Conservation (phyloP, 2,888 invertebrate species). For the Falcaria lacertinaria region DNA sequence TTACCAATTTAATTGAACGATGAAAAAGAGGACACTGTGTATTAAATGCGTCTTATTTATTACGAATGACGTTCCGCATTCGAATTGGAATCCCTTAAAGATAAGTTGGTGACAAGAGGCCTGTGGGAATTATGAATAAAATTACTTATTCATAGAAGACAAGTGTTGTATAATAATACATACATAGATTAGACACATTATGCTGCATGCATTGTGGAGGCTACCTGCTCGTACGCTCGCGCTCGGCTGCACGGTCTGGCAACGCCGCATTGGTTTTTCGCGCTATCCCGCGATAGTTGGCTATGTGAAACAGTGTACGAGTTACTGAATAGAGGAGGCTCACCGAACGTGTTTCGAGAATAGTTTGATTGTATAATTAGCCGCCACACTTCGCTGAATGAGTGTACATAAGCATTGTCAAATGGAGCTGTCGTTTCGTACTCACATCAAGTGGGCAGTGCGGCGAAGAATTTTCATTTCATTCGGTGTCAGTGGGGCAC, state of each 20-base stretch:
- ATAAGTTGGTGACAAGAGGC: conserved; percentile 61
- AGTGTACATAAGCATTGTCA: conserved; percentile 35
- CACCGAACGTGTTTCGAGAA: conserved; percentile 49
- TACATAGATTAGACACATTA: conserved; percentile 36
- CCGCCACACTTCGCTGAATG: conserved; percentile 40
- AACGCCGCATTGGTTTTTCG: conserved; percentile 73
- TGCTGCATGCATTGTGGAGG: conserved; percentile 59
- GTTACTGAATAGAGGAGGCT: conserved; percentile 42
- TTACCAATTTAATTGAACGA: too few species aligned
- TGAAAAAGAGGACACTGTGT: too few species aligned
- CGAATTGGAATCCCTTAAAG: conserved; percentile 50
- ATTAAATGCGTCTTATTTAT: conserved; percentile 7
- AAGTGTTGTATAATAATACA: conserved; percentile 68
- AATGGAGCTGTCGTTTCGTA: conserved; percentile 43
- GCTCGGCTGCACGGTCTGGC: conserved; percentile 71
- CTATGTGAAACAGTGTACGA: conserved; percentile 52
- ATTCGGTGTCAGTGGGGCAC: conserved; percentile 69
- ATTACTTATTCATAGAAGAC: conserved; percentile 47
- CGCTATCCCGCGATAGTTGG: conserved; percentile 62
- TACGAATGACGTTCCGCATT: conserved; percentile 23
- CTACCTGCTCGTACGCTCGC: conserved; percentile 69
- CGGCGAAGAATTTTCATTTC: conserved; percentile 55
- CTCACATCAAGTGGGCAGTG: conserved; percentile 38
- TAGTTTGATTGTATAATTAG: conserved; percentile 47
- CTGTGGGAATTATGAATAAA: conserved; percentile 33